Evolutionary conservation across 2,113 vertebrate genomes (phyloP), one percentile per base, ranked within the genome.

Genomic region (Lates calcarifer): DNA sequence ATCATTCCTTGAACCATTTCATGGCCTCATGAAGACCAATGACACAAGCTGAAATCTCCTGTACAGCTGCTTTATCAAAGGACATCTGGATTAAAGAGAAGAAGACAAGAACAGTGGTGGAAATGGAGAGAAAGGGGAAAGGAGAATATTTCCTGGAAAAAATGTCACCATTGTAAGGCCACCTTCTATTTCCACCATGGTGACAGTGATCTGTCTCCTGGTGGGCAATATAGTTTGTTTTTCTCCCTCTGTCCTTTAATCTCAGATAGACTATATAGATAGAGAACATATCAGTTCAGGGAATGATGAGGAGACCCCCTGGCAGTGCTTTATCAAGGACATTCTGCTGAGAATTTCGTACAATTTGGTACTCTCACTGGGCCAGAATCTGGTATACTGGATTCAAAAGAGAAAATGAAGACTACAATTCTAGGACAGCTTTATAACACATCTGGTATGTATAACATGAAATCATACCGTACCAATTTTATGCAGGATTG

Each of bases 161-260:
- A 85, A 81, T 10, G 49, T 58, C 62, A n/a, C 55, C 41, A 39
- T 11, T 5, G 71, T 74, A 73, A 70, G 78, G 63, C 74, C 62
- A 64, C 47, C 41, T 61, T 85, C 73, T 57, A 81, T 84, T 90
- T 92, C 61, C 88, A 83, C 37, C 60, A 26, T 9, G 28, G 79
- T 63, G 87, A 89, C 87, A 85, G 83, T 92, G 90, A 92, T 90
- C 69, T 85, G 90, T 84, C 61, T 84, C 66, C 75, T 70, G 61
- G 39, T 69, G 31, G 73, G 78, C 70, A 71, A 78, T 80, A 70
- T 43, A 41, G 74, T 90, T 83, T 58, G 33, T 68, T 84, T 84
- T 56, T 74, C 45, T 68, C 57, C 35, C 57, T 33, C 69, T 88
- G 81, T 87, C 63, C 51, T 84, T 90, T 90, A 87, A 91, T 90